Percentiles rank a stretch among this genome's conserved stretches.
These are phyloP conservation scores for Pollenia griseotomentosa DNA, from an alignment of 2,888 invertebrate genomes.

Conservation along the genomic window DNA sequence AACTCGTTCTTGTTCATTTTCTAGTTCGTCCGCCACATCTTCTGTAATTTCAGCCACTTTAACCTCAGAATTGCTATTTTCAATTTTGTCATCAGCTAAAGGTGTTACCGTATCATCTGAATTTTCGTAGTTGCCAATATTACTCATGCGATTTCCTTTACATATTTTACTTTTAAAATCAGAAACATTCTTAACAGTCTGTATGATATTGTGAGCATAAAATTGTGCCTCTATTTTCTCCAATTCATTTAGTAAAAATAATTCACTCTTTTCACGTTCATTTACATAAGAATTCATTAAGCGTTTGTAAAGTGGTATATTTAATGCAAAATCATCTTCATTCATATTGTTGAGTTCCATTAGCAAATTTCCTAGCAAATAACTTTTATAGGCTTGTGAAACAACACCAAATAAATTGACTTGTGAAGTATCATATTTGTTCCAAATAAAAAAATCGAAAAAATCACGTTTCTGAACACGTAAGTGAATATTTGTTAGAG, in stretches of 20 bases:
- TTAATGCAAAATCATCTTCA: slow-evolving; percentile 78
- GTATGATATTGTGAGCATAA: slow-evolving; percentile 77
- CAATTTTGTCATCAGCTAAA: slow-evolving; percentile 48
- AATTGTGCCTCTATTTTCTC: slow-evolving; percentile 77
- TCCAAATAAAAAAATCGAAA: slow-evolving; percentile 79
- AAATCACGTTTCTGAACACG: slow-evolving; percentile 78
- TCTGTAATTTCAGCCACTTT: slow-evolving; percentile 13
- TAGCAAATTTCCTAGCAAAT: slow-evolving; percentile 80
- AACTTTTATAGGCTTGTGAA: slow-evolving; percentile 80
- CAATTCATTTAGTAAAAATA: slow-evolving; percentile 78
- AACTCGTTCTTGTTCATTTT: slow-evolving; percentile 40
- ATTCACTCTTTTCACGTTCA: slow-evolving; percentile 80
- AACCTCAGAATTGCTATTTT: slow-evolving; percentile 54
- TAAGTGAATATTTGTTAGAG: slow-evolving; percentile 78
- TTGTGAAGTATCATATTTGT: slow-evolving; percentile 76
- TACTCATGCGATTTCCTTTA: slow-evolving; percentile 81
- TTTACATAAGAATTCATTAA: slow-evolving; percentile 79
- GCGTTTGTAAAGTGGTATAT: slow-evolving; percentile 77
- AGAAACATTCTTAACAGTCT: slow-evolving; percentile 76
- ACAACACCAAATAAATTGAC: slow-evolving; percentile 79
- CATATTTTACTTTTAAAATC: slow-evolving; percentile 80
- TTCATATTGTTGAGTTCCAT: slow-evolving; percentile 80
- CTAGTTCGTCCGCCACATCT: slow-evolving; percentile 1
- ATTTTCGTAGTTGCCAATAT: slow-evolving; percentile 80
- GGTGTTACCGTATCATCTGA: slow-evolving; percentile 76